Percentiles rank a stretch among this genome's conserved stretches.
phyloP scores from a whole-genome alignment of 2,797 vertebrate genomes.

The Babyrousa celebensis region DNA sequence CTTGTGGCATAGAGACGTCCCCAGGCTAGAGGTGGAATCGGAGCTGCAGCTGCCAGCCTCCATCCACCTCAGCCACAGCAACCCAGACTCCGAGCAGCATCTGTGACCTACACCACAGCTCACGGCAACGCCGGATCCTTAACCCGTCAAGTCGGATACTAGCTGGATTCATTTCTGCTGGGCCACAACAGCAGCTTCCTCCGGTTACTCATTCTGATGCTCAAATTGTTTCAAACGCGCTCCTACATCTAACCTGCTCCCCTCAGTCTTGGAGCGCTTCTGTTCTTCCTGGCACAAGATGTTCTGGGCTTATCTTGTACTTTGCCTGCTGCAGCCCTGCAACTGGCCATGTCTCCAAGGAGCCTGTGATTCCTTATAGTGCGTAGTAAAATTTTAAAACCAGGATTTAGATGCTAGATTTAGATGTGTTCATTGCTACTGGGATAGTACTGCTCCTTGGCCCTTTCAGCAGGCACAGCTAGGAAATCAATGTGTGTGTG shows the following conservation, averaged over 20 bases:
- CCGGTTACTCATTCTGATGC: background rate
- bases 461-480: background rate
- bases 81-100: too few relatives aligned
- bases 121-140: too few relatives aligned
- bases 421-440: background rate
- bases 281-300: background rate
- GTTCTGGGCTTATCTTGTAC: background rate
- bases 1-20: too few relatives aligned
- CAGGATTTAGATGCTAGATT: background rate
- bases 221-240: background rate
- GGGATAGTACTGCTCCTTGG: background rate
- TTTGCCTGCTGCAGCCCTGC: background rate
- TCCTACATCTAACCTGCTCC: background rate
- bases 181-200: too few relatives aligned
- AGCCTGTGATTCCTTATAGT: conserved; percentile 4
- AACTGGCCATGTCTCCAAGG: background rate
- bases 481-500: background rate
- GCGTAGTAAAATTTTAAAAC: background rate
- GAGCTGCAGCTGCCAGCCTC: too few relatives aligned
- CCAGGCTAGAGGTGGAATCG: too few relatives aligned
- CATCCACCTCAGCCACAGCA: too few relatives aligned
- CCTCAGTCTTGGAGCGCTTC: background rate
- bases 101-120: too few relatives aligned
- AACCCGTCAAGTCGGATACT: too few relatives aligned
- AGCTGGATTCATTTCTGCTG: too few relatives aligned